Evolutionary conservation across 1,140 invertebrate genomes (phyloP), one percentile per base, ranked within the genome.

Genomic region (Drosophila pachea): DNA sequence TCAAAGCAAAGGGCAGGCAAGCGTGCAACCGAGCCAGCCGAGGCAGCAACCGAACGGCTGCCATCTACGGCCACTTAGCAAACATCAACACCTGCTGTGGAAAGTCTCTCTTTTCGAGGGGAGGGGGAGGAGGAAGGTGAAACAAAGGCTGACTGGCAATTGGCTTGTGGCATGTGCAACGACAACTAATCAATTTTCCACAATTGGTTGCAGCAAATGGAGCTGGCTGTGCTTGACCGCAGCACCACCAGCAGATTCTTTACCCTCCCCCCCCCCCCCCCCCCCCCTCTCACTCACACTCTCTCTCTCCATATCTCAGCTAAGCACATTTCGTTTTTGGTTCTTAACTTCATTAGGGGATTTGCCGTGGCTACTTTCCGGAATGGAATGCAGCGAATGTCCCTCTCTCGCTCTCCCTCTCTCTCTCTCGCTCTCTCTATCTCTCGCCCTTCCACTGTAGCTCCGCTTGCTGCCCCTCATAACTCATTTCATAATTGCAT

Each of bases 1-100:
- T 73, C 79, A 84, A 84, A 84, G 79, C 76, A 84, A 79, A 74
- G 81, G 84, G 65, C 76, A 86, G 29, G 76, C 62, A 68, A 64
- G 61, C 78, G 45, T 83, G 64, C 64, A 78, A 67, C 55, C 43
- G 31, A 7, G 42, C 1, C 33, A 16, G 14, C 9, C 29, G 36
- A 0, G 22, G 32, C 8, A 9, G 50, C 32, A 53, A 12, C n/a
- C 7, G 7, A 12, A 43, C 6, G 40, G 40, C n/a, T 43, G 40
- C n/a, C 40, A 14, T n/a, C 40, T 43, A 43, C 7, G 29, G 69
- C 76, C 78, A 84, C 79, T 84, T 84, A 84, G 79, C 81, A 84
- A 84, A 84, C 76, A 84, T 84, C 79, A 84, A 84, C 79, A 84
- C 79, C 79, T 84, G 79, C 14, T 43, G 40, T n/a, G 5, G 7